A percentile compares a stretch with the other conserved stretches of the same genome.
These are phyloP conservation scores for Hippocampus zosterae DNA, from an alignment of 2,113 vertebrate genomes.

Conservation along the genomic window DNA sequence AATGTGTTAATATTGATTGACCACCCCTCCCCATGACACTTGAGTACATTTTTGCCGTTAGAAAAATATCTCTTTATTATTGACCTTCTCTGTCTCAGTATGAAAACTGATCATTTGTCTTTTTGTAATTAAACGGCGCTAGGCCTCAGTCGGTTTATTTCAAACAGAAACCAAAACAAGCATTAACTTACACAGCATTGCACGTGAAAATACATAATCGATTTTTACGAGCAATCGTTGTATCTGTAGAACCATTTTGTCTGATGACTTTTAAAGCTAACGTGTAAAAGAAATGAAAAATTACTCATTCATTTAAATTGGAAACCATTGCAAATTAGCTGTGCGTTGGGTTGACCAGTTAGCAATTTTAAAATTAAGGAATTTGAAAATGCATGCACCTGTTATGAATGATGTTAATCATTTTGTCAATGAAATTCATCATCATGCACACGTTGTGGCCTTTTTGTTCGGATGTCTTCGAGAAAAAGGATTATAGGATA, in stretches of 20 bases:
- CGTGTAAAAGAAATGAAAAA: not conserved
- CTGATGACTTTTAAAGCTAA: not conserved
- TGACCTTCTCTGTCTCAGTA: conserved; percentile 8
- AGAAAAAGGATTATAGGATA: conserved; percentile 50
- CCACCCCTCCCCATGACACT: not conserved
- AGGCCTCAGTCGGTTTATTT: conserved; percentile 57
- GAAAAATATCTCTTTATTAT: conserved; percentile 13
- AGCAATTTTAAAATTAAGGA: conserved; percentile 12
- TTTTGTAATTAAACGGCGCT: conserved; percentile 26
- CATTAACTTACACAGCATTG: not conserved
- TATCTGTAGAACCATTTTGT: not conserved
- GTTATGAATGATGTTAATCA: not conserved
- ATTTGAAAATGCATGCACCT: conserved; percentile 2
- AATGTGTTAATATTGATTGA: conserved; percentile 2
- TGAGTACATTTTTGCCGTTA: not conserved
- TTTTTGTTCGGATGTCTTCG: conserved; percentile 22
- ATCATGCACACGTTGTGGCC: conserved; percentile 7
- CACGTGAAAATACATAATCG: not conserved
- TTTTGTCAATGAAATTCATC: conserved; percentile 5
- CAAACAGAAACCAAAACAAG: not conserved
- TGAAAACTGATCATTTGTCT: conserved; percentile 13
- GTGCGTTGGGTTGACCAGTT: not conserved
- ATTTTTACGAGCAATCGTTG: not conserved
- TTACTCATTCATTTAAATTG: not conserved
- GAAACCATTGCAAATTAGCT: not conserved